phyloP scores from a whole-genome alignment of 2,888 invertebrate species.

The Eupithecia vulgata region DNA sequence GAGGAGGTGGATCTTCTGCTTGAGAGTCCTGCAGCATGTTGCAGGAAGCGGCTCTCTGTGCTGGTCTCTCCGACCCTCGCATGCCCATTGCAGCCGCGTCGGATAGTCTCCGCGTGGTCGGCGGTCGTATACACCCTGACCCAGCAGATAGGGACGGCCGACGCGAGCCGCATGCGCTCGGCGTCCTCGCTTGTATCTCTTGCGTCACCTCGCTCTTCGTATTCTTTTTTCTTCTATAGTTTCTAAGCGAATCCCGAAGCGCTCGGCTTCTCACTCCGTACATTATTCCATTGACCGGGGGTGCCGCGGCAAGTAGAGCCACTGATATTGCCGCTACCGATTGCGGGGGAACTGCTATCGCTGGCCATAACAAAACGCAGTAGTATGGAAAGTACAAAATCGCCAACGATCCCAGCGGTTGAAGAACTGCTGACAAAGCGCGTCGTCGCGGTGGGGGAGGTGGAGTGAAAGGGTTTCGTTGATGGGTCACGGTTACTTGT shows the following conservation, averaged over 20 bases:
- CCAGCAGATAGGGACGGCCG: constrained; percentile 88
- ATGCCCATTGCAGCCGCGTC: constrained; percentile 78
- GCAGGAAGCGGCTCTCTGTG: constrained; percentile 87
- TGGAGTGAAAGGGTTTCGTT: constrained; percentile 90
- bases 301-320: constrained; percentile 87
- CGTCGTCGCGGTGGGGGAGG: constrained; percentile 86
- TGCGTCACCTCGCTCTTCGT: constrained; percentile 91
- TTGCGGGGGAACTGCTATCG: constrained; percentile 67
- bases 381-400: constrained; percentile 91
- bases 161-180: constrained; percentile 90
- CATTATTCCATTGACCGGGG: constrained; percentile 89
- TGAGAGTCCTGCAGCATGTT: constrained; percentile 87
- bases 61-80: constrained; percentile 72
- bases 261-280: constrained; percentile 91
- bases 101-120: constrained; percentile 72
- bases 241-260: constrained; percentile 88
- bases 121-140: constrained; percentile 74
- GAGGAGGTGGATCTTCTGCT: constrained; percentile 68
- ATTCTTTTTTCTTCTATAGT: constrained; percentile 90
- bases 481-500: constrained; percentile 92
- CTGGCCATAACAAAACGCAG: constrained; percentile 87
- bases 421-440: constrained; percentile 87
- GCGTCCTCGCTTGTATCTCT: constrained; percentile 91
- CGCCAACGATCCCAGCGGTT: constrained; percentile 88
- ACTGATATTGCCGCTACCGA: constrained; percentile 85